These are phyloP conservation scores for Daktulosphaira vitifoliae DNA, from an alignment of 1,140 invertebrate species.

Conservation along the genomic window DNA sequence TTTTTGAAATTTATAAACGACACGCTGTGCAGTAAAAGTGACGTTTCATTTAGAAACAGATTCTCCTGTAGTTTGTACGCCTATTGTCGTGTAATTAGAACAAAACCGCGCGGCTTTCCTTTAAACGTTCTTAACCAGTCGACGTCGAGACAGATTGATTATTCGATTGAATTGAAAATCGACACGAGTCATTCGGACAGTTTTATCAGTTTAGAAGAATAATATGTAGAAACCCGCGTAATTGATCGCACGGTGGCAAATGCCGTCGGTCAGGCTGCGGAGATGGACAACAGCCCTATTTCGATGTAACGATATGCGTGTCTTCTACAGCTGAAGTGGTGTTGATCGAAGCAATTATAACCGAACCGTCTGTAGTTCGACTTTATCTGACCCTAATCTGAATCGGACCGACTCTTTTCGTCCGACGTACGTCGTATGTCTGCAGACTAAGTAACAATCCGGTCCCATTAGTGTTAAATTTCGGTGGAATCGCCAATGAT, in stretches of 20 bases:
- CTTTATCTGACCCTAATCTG: slow-evolving; percentile 19
- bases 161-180: slow-evolving; percentile 10
- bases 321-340: neutral
- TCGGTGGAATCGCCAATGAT: neutral
- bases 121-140: too few species aligned
- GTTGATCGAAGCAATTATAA: slow-evolving; percentile 33
- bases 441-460: slow-evolving; percentile 15
- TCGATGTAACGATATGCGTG: neutral
- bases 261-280: too few species aligned
- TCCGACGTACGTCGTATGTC: neutral
- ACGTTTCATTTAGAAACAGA: too few species aligned
- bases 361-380: slow-evolving; percentile 22
- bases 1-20: too few species aligned
- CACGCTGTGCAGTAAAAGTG: too few species aligned
- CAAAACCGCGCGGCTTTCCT: too few species aligned
- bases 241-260: too few species aligned
- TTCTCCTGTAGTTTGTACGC: too few species aligned
- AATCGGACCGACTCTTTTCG: slow-evolving; percentile 18
- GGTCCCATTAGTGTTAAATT: slow-evolving; percentile 30
- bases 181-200: slow-evolving; percentile 20
- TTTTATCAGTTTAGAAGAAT: neutral
- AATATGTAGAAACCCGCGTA: too few species aligned
- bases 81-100: too few species aligned
- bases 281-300: neutral
- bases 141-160: neutral